phyloP scores from a whole-genome alignment of 2,888 invertebrate genomes.

The Ormyrus nitidulus region DNA sequence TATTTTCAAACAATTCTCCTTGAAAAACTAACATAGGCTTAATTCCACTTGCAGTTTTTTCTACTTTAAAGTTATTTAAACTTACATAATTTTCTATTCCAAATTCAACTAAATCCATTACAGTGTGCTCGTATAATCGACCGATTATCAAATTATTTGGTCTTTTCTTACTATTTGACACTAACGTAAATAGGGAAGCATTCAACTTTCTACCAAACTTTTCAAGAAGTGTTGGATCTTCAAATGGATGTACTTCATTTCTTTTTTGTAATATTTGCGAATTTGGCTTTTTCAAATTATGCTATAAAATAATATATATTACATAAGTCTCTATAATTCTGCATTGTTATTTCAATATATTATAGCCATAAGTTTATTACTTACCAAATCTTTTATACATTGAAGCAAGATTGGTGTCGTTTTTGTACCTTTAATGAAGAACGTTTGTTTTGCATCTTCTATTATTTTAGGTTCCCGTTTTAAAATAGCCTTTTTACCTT shows the following conservation, averaged over 20 bases:
- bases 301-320: constrained; percentile 71
- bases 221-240: constrained; percentile 88
- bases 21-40: constrained; percentile 95
- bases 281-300: constrained; percentile 90
- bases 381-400: constrained; percentile 89
- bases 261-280: constrained; percentile 85
- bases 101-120: constrained; percentile 97
- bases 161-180: constrained; percentile 94
- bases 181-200: constrained; percentile 92
- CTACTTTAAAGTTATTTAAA: constrained; percentile 86
- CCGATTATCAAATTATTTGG: constrained; percentile 94
- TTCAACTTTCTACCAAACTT: constrained; percentile 85
- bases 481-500: constrained; percentile 89
- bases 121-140: constrained; percentile 90
- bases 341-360: no score
- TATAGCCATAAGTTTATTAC: constrained; percentile 57
- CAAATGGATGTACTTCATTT: constrained; percentile 95
- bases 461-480: constrained; percentile 90
- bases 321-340: background rate
- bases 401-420: constrained; percentile 83
- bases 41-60: constrained; percentile 86
- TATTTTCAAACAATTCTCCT: constrained; percentile 92
- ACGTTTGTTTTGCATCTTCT: constrained; percentile 89
- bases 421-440: constrained; percentile 91
- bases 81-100: constrained; percentile 90